Percentiles rank a stretch among this genome's conserved stretches.
Evolutionary conservation across 1,140 invertebrate species (phyloP).

Genomic region (Archivesica marissinica): DNA sequence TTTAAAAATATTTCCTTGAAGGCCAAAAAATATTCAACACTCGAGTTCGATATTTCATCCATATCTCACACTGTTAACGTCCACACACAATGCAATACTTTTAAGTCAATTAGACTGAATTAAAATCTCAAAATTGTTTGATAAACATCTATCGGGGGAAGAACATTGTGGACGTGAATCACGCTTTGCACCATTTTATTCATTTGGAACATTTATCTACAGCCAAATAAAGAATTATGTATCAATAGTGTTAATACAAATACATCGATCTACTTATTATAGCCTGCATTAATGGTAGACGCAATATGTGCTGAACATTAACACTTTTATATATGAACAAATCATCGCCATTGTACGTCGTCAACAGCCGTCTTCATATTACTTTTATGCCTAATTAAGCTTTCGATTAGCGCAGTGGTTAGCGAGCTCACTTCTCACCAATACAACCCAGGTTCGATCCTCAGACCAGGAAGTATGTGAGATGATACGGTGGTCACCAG

Average conservation of each 20-base stretch:
- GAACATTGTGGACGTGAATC: background rate
- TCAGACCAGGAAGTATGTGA: too few species aligned
- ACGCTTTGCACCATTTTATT: constrained; percentile 8
- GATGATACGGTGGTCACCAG: too few species aligned
- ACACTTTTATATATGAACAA: too few species aligned
- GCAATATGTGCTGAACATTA: constrained; percentile 24
- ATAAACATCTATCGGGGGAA: constrained; percentile 13
- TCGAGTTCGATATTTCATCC: background rate
- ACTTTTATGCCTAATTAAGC: too few species aligned
- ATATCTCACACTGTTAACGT: background rate
- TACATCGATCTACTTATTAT: background rate
- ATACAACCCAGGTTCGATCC: too few species aligned
- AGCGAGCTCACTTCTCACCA: too few species aligned
- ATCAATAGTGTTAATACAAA: constrained; percentile 29
- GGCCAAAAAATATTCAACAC: background rate
- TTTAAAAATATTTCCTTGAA: background rate
- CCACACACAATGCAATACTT: background rate
- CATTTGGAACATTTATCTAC: constrained; percentile 15
- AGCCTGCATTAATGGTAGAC: background rate
- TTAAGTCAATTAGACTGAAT: constrained; percentile 35
- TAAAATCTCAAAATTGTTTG: constrained; percentile 24
- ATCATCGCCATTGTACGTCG: too few species aligned
- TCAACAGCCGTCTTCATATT: too few species aligned
- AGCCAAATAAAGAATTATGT: constrained; percentile 18
- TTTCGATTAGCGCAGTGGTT: too few species aligned